Base-by-base conservation (phyloP, 1,140 invertebrate genomes). In the Cherax quadricarinatus region DNA sequence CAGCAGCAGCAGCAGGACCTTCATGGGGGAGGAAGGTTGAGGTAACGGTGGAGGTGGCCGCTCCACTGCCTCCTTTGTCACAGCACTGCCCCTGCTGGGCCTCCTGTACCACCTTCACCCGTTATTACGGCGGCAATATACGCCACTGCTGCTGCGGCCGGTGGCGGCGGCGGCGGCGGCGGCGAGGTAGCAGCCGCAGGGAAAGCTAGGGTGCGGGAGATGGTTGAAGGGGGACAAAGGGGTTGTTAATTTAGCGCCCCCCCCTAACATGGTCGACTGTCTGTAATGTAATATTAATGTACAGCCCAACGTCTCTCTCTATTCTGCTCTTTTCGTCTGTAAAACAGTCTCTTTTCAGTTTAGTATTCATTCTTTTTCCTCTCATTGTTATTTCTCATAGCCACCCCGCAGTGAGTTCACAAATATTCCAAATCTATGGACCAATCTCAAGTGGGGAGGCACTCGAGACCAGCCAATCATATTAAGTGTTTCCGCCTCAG, bases 341-440 rank as follows among this genome's bases (percentile, higher is more conserved):
- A 93, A 93, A 93, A 93, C 92, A 93, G 88, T 93, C 92, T 89
- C 92, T 93, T 93, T 93, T 93, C 92, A 93, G 87, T 90, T 90
- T 86, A 66, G 92, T 80, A 89, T 93, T 87, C 84, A 84, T 89
- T 93, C 88, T 90, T 93, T 90, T 89, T 87, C 88, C 88, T 90
- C 79, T 93, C 88, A 90, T 93, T 93, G 92, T 93, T 93, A 93
- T 89, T 93, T 89, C 87, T 93, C 88, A 89, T 89, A 93, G 92
- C 87, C 88, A 86, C 88, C 92, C 92, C 92, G 88, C 92, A 93
- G 92, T 93, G 92, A 93, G 92, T 89, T 93, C 92, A 93, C 92
- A 93, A 93, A 93, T 93, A 93, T 93, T 93, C 92, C 92, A 90
- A 93, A 93, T 93, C 92, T 93, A 93, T 93, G 92, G 92, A 89